These are phyloP conservation scores for Mastomys coucha DNA, from an alignment of 2,113 vertebrate genomes.

Conservation along the genomic window DNA sequence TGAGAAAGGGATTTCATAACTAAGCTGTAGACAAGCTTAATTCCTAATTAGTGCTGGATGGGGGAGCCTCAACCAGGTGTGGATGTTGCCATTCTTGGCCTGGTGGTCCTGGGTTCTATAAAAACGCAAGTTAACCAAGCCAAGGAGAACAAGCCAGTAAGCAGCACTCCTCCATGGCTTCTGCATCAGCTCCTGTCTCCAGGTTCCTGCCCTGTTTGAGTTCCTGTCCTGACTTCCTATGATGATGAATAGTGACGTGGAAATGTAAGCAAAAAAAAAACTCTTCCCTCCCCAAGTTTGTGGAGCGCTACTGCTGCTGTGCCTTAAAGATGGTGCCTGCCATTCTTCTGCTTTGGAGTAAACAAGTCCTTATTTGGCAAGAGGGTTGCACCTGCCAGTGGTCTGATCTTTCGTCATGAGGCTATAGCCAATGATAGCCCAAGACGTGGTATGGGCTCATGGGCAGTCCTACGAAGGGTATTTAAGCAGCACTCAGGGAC, in stretches of 20 bases:
- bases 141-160: background rate
- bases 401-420: too few relatives aligned
- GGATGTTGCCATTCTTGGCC: background rate
- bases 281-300: background rate
- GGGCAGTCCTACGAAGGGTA: too few relatives aligned
- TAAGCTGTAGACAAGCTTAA: background rate
- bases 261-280: background rate
- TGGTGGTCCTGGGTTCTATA: background rate
- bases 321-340: too few relatives aligned
- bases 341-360: too few relatives aligned
- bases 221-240: background rate
- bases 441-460: too few relatives aligned
- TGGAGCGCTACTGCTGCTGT: too few relatives aligned
- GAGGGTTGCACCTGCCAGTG: too few relatives aligned
- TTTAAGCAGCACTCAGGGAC: too few relatives aligned
- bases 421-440: too few relatives aligned
- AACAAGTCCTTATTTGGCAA: too few relatives aligned
- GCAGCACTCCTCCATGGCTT: background rate
- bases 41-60: too few relatives aligned
- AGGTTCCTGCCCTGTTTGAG: background rate
- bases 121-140: background rate
- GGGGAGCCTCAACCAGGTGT: background rate
- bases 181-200: background rate
- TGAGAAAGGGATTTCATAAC: background rate
- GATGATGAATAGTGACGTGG: background rate